A percentile compares a stretch with the other conserved stretches of the same genome.
phyloP scores from a whole-genome alignment of 2,888 invertebrate species.

The Spatulosminthurus flaviceps region DNA sequence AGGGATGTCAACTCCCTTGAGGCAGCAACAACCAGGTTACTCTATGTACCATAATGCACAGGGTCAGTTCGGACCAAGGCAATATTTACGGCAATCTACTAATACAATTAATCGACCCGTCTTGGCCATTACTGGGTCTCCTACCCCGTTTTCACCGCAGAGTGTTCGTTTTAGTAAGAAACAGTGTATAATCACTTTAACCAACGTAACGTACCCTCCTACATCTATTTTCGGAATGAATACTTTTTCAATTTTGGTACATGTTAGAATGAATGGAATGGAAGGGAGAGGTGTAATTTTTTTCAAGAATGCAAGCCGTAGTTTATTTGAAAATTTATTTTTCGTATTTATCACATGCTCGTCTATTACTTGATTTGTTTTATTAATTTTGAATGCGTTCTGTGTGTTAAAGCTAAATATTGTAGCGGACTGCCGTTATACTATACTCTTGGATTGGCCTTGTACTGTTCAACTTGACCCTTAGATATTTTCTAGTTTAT shows the following conservation, averaged over 20 bases:
- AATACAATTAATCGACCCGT: constrained; percentile 50
- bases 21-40: constrained; percentile 32
- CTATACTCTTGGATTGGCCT: background rate
- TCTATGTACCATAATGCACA: constrained; percentile 21
- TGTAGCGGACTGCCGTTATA: background rate
- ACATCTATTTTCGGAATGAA: background rate
- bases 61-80: constrained; percentile 47
- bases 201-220: too few relatives aligned
- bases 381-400: background rate
- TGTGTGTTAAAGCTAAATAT: background rate
- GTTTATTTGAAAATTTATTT: too few relatives aligned
- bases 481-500: background rate
- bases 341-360: too few relatives aligned
- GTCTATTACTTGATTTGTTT: too few relatives aligned
- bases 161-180: constrained; percentile 48
- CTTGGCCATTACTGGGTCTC: constrained; percentile 38
- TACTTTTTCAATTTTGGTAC: background rate
- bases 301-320: too few relatives aligned
- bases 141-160: constrained; percentile 38
- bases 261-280: too few relatives aligned
- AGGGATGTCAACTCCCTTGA: constrained; percentile 27
- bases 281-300: too few relatives aligned
- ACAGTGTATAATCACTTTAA: background rate
- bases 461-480: background rate
- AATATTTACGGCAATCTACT: constrained; percentile 51